Base-by-base conservation (phyloP, 2,797 vertebrate species). In the Bufotes viridis region DNA sequence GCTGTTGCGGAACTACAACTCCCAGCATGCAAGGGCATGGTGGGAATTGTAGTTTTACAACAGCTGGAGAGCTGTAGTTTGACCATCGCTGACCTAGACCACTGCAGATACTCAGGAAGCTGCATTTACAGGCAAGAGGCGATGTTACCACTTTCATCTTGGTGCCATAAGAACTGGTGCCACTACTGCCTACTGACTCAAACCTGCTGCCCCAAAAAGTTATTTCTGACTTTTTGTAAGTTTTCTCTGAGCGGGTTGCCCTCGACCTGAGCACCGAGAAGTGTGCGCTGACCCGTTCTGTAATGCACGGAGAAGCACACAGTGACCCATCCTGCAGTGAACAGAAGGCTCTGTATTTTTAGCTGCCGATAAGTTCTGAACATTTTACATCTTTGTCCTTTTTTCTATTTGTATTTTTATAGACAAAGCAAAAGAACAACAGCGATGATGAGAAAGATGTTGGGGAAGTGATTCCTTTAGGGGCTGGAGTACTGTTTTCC, bases 371-470 rank as follows among this genome's bases (percentile, higher is more conserved):
- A 17, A 55, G 20, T 74, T 57, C 29, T 57, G 58, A 67, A 82
- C 26, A 82, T 87, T 78, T 67, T 75, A 42, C 60, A 18, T 34
- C 29, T 83, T 22, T 78, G n/a, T 83, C 49, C 51, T 7, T 42
- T 74, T 63, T 29, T 53, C 58, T 82, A 76, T 82, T 82, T 82
- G 81, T 79, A 61, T 88, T 83, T 88, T 14, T 84, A 42, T 78
- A 69, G 79, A 88, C 61, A 69, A 88, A 84, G 81, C 63, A 88
- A 53, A 61, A 80, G 75, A 69, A 69, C 18, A 55, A 20, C 18
- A 61, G 11, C 34, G 58, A 11, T 20, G 34, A 57, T 22, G 61
- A 70, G 51, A 63, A 72, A 65, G 78, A n/a, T 29, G 70, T 79
- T 51, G 57, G 17, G 51, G 67, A 17, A 24, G 12, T 18, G 87